A percentile compares a stretch with the other conserved stretches of the same genome.
phyloP scores from a whole-genome alignment of 2,113 vertebrate genomes.

The Paracanthobrama guichenoti region DNA sequence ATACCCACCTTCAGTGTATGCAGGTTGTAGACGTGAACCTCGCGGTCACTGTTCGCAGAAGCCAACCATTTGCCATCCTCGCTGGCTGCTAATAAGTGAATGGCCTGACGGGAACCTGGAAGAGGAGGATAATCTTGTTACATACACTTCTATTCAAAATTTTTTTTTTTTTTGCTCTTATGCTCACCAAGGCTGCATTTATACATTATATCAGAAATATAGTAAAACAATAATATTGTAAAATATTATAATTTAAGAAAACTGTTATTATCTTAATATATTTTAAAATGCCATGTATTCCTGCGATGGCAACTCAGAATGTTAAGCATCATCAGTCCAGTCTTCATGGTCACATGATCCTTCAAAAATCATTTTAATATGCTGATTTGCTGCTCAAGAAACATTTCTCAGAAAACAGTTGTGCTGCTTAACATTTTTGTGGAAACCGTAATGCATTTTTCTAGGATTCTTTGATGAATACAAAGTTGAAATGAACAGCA shows the following conservation, averaged over 20 bases:
- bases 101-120: constrained; percentile 76
- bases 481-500: neutral
- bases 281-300: no score
- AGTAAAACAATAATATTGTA: neutral
- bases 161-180: neutral
- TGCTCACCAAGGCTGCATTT: neutral
- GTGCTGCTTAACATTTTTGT: neutral
- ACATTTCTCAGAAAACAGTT: neutral
- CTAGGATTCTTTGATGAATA: neutral
- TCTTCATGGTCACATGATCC: no score
- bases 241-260: neutral
- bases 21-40: constrained; percentile 82
- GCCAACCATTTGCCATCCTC: constrained; percentile 86
- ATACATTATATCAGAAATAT: neutral
- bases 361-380: no score
- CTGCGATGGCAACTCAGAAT: no score
- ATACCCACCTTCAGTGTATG: constrained; percentile 78
- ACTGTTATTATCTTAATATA: neutral
- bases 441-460: neutral
- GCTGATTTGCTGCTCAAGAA: no score
- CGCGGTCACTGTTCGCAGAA: constrained; percentile 74
- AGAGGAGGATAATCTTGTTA: neutral
- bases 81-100: constrained; percentile 82
- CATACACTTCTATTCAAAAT: neutral
- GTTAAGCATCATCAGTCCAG: neutral